Percentiles rank a stretch among this genome's conserved stretches.
Conservation (phyloP, 1,140 invertebrate genomes). For the Drosophila arawakana region DNA sequence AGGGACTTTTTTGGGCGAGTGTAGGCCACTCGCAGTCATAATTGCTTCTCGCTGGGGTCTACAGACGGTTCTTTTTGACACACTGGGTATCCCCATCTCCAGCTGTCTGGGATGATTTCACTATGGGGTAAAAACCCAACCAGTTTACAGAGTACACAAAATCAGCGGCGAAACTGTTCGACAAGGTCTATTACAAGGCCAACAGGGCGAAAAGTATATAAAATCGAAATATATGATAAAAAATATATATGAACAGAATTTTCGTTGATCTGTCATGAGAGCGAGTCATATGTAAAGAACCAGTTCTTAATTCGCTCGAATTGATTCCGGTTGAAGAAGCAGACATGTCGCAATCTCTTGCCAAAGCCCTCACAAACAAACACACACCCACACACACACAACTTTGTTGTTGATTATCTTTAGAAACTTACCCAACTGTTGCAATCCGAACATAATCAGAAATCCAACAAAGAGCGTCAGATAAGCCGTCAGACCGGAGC, state of each 20-base stretch:
- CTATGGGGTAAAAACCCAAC: slow-evolving; percentile 46
- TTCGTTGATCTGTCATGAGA: slow-evolving; percentile 21
- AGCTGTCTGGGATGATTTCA: slow-evolving; percentile 28
- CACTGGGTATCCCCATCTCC: slow-evolving; percentile 23
- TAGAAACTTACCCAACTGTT: slow-evolving; percentile 89
- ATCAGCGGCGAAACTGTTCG: slow-evolving; percentile 29
- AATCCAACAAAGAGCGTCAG: slow-evolving; percentile 90
- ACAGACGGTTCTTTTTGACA: slow-evolving; percentile 20
- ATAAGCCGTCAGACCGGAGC: slow-evolving; percentile 90
- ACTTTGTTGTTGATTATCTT: slow-evolving; percentile 19
- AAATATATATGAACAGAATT: slow-evolving; percentile 9
- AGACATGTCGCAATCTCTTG: slow-evolving; percentile 23
- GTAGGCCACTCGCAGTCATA: background rate
- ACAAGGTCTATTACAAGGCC: slow-evolving; percentile 73
- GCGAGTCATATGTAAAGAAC: slow-evolving; percentile 52
- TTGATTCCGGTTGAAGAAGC: slow-evolving; percentile 67
- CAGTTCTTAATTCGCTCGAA: slow-evolving; percentile 63
- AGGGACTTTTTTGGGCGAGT: too few relatives aligned
- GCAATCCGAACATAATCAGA: slow-evolving; percentile 90
- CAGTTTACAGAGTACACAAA: slow-evolving; percentile 39
- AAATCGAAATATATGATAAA: background rate
- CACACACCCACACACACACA: background rate
- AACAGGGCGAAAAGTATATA: slow-evolving; percentile 28
- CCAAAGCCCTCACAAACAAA: slow-evolving; percentile 1
- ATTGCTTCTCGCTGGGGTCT: slow-evolving; percentile 6